Evolutionary conservation across 2,888 invertebrate genomes (phyloP), one percentile per base, ranked within the genome.

Genomic region (Drosophila mimica): DNA sequence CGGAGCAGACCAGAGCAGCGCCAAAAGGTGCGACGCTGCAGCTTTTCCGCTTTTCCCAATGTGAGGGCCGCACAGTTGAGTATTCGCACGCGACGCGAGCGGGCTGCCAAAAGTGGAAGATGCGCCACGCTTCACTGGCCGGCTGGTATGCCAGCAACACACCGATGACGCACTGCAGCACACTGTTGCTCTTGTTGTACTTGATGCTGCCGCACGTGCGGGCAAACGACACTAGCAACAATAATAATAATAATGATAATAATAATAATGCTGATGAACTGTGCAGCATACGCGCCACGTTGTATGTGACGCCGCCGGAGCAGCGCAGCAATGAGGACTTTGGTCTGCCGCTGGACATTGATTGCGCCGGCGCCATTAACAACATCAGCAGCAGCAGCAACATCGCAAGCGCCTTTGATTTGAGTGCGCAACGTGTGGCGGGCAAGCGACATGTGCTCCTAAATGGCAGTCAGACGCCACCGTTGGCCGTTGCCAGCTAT

Each of bases 401-500:
- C 57, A 33, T 11, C 11, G 30, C 46, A 46, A 15, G 2, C 7
- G 3, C 33, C 43, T 79, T 81, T 36, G 79, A 87, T 34, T 28
- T 78, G 61, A 64, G 58, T 2, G 67, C 74, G 11, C 75, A 82
- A 31, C 67, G 82, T 17, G 76, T 84, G 56, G 84, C 87, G 0
- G 83, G 87, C 25, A 88, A 88, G 56, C 13, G 57, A 17, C 89
- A 88, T 66, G 83, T 87, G 0, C 65, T 76, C 40, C 79, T 92
- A 33, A 88, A 92, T 70, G 92, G 92, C 38, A 91, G 90, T 43
- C 89, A 88, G 62, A 88, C 91, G 25, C 82, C 91, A 34, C 77
- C 92, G 28, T 77, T 90, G 62, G 74, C 62, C 4, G 71, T 79
- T 0, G 62, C 71, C 31, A 91, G 88, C 58, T 92, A 91, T 74